Percentiles rank a stretch among this genome's conserved stretches.
phyloP scores from a whole-genome alignment of 2,113 vertebrate species.

The Podarcis cretensis region DNA sequence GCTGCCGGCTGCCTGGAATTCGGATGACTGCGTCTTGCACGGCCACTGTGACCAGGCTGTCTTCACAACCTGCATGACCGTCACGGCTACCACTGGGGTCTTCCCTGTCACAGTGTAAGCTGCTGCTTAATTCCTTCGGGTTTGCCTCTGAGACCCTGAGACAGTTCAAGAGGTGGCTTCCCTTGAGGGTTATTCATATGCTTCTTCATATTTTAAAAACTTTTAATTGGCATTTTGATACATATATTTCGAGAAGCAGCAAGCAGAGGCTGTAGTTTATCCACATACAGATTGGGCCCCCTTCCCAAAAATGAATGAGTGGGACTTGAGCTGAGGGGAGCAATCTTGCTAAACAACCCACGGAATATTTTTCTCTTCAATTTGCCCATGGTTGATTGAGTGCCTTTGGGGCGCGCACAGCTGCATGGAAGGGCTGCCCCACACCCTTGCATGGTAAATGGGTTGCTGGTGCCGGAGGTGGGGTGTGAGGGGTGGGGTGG shows the following conservation, averaged over 20 bases:
- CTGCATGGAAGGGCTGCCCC: no score
- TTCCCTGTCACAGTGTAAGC: slow-evolving; percentile 97
- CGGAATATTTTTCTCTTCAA: no score
- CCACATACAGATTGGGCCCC: not conserved
- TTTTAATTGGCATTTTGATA: not conserved
- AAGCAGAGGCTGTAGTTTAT: not conserved
- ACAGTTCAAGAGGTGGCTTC: not conserved
- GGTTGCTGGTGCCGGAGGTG: not conserved
- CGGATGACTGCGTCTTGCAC: slow-evolving; percentile 93
- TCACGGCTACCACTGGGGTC: slow-evolving; percentile 87
- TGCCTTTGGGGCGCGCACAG: no score
- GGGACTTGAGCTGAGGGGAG: not conserved
- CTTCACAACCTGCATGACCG: slow-evolving; percentile 94
- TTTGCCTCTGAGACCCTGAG: not conserved
- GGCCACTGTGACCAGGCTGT: slow-evolving; percentile 96
- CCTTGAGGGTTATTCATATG: not conserved
- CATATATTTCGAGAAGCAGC: not conserved
- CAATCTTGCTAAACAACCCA: no score
- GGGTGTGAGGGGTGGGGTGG: not conserved
- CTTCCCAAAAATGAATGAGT: not conserved
- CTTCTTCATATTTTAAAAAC: not conserved
- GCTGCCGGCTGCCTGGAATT: slow-evolving; percentile 92
- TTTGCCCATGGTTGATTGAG: not conserved
- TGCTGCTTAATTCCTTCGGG: not conserved
- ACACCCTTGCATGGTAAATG: no score